Conservation (phyloP, 1,140 invertebrate species). For the Cardiocondyla obscurior region DNA sequence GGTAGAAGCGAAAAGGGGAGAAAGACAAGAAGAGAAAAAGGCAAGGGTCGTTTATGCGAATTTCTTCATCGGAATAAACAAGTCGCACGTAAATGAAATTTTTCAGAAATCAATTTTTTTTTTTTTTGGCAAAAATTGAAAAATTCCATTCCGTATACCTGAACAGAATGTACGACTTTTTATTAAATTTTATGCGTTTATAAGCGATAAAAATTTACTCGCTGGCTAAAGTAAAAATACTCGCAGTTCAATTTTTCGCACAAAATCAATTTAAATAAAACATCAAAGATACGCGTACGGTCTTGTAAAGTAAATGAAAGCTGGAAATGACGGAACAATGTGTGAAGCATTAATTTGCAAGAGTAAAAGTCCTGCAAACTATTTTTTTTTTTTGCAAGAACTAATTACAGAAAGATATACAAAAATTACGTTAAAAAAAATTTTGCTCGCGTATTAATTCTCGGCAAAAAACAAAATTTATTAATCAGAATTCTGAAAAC, state of each 20-base stretch:
- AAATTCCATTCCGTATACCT: not conserved
- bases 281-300: slow-evolving; percentile 1
- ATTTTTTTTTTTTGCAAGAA: slow-evolving; percentile 18
- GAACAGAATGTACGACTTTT: slow-evolving; percentile 34
- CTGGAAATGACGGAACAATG: not conserved
- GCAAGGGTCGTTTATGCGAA: not conserved
- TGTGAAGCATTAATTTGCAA: not conserved
- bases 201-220: not conserved
- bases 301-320: not conserved
- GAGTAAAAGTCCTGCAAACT: not conserved
- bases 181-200: slow-evolving; percentile 1
- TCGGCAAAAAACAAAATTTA: not conserved
- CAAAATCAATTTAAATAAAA: slow-evolving; percentile 42
- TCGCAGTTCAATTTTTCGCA: slow-evolving; percentile 32
- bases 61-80: not conserved
- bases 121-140: not conserved
- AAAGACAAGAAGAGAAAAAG: not conserved
- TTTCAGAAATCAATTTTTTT: not conserved
- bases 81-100: slow-evolving; percentile 7
- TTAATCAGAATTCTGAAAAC: not conserved
- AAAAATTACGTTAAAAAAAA: not conserved
- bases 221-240: not conserved
- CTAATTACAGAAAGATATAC: slow-evolving; percentile 19
- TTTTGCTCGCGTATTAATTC: not conserved
- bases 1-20: not conserved